Evolutionary conservation across 2,797 vertebrate species (phyloP), one percentile per base, ranked within the genome.

Genomic region (Neosalanx taihuensis): DNA sequence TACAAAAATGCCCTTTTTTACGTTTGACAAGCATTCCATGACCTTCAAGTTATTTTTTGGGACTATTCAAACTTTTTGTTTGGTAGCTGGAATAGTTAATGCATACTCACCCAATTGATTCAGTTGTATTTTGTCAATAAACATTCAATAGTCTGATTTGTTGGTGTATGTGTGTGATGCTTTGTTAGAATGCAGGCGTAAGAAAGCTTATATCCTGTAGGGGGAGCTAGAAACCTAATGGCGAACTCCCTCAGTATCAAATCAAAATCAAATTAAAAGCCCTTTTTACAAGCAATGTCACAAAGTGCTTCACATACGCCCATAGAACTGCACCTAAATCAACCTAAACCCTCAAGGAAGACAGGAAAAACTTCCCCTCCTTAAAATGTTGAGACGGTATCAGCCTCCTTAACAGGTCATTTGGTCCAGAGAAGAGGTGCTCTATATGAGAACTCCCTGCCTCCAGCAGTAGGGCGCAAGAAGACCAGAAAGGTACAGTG

Each of bases 51-150:
- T 20, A 30, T 60, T 67, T 77, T 53, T 37, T 10, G 30, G n/a
- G 20, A 69, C 41, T 69, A 76, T 81, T 76, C 69, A 79, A 82
- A 82, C 70, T 73, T 64, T 83, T 23, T 86, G 79, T 72, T 70
- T 79, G 69, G 41, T 67, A 84, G 82, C 79, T 87, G 81, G 73
- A 79, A 58, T 76, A 76, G 74, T 72, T 80, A 30, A 70, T 84
- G 79, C 90, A 84, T 79, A 87, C 83, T 90, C 69, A 87, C 84
- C 87, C 81, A 68, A 72, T 83, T 80, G 72, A 67, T 79, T 74
- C 56, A 69, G 15, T 76, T 86, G 76, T 60, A 62, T 76, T 87
- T 84, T 80, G 75, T 77, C 85, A 90, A 89, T 90, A 90, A 90
- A 90, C 75, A 23, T 33, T 67, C 51, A 78, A 81, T 70, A 81